phyloP scores from a whole-genome alignment of 2,888 invertebrate genomes.

The Diabrotica balteata region DNA sequence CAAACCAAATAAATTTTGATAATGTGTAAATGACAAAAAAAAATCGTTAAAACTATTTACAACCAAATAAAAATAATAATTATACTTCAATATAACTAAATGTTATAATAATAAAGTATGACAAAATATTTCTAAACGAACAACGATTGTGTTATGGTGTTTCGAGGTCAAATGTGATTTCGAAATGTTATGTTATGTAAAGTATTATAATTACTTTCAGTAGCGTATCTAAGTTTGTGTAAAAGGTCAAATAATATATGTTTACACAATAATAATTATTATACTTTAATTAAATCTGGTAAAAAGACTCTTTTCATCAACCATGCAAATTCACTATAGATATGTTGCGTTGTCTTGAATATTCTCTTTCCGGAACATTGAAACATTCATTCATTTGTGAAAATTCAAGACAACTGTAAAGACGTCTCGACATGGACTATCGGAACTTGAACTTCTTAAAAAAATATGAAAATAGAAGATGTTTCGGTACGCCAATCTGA shows the following conservation, averaged over 20 bases:
- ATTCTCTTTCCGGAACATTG: too few species aligned
- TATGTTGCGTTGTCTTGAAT: too few species aligned
- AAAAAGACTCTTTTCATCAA: too few species aligned
- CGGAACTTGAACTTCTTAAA: too few species aligned
- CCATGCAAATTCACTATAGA: too few species aligned
- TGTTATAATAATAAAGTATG: constrained; percentile 1
- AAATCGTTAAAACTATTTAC: neutral
- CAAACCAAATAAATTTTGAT: neutral
- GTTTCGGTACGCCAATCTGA: too few species aligned
- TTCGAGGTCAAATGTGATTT: constrained; percentile 6
- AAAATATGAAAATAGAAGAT: too few species aligned
- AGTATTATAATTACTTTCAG: constrained; percentile 1
- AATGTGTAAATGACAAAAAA: neutral
- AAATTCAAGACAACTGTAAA: too few species aligned
- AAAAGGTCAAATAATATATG: neutral
- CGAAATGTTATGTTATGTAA: constrained; percentile 4
- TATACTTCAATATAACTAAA: neutral
- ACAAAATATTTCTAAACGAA: constrained; percentile 4
- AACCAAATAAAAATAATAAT: neutral
- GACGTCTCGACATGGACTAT: too few species aligned
- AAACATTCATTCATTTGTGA: too few species aligned
- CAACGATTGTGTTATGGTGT: constrained; percentile 6
- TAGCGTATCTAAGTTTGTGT: neutral
- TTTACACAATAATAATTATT: neutral
- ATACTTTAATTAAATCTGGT: too few species aligned